These are phyloP conservation scores for Morone chrysops DNA, from an alignment of 2,113 vertebrate species.

Conservation along the genomic window DNA sequence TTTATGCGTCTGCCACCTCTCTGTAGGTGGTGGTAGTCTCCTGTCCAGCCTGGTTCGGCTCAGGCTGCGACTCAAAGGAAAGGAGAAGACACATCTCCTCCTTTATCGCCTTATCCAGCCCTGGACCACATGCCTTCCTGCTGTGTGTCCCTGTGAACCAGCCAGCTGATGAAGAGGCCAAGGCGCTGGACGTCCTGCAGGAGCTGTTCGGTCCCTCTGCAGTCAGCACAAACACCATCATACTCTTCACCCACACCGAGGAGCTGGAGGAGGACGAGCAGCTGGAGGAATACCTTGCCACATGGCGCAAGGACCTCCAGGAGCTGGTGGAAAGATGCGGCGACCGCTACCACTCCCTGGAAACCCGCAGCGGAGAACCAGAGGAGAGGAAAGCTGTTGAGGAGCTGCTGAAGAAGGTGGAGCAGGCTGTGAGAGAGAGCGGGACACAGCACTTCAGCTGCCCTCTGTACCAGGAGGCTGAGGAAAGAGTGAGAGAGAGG, in stretches of 20 bases:
- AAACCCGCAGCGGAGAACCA: slow-evolving; percentile 22
- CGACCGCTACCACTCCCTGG: slow-evolving; percentile 74
- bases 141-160: slow-evolving; percentile 80
- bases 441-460: slow-evolving; percentile 67
- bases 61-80: slow-evolving; percentile 67
- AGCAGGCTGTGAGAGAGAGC: slow-evolving; percentile 65
- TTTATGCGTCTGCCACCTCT: not conserved
- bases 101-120: slow-evolving; percentile 73
- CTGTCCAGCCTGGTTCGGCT: slow-evolving; percentile 79
- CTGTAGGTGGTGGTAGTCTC: slow-evolving; percentile 78
- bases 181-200: slow-evolving; percentile 72
- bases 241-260: slow-evolving; percentile 83
- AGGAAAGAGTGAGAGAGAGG: slow-evolving; percentile 57
- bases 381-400: slow-evolving; percentile 52
- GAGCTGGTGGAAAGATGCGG: slow-evolving; percentile 77
- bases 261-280: slow-evolving; percentile 71
- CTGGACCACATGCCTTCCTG: slow-evolving; percentile 82
- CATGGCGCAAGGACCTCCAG: slow-evolving; percentile 75
- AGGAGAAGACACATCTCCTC: slow-evolving; percentile 71
- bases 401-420: slow-evolving; percentile 82
- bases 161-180: slow-evolving; percentile 61
- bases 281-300: slow-evolving; percentile 77
- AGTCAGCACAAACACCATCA: slow-evolving; percentile 62
- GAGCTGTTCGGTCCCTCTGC: slow-evolving; percentile 73
- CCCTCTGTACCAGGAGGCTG: slow-evolving; percentile 69